Percentiles rank a stretch among this genome's conserved stretches.
These are phyloP conservation scores for Lithophane leautieri DNA, from an alignment of 2,888 invertebrate genomes.

Conservation along the genomic window DNA sequence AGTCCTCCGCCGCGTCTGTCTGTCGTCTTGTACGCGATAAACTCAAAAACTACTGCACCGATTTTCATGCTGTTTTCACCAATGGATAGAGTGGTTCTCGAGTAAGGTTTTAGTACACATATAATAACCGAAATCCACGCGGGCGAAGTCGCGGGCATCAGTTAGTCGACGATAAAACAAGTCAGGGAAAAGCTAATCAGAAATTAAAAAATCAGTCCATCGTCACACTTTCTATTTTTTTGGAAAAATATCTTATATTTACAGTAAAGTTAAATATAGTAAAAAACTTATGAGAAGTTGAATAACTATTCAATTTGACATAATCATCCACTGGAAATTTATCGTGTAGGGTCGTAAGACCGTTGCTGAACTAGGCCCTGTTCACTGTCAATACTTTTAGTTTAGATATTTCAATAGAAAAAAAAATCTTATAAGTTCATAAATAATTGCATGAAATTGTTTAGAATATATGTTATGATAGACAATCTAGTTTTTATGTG, in stretches of 20 bases:
- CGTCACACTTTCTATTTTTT: conserved; percentile 70
- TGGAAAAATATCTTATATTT: conserved; percentile 76
- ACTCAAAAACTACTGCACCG: too few relatives aligned
- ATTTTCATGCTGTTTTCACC: too few relatives aligned
- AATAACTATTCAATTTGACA: conserved; percentile 60
- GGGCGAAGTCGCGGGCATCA: too few relatives aligned
- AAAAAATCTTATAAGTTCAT: neutral
- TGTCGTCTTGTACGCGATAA: too few relatives aligned
- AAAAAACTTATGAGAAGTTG: conserved; percentile 64
- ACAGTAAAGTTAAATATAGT: conserved; percentile 71
- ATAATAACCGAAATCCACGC: too few relatives aligned
- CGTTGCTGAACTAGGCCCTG: conserved; percentile 29
- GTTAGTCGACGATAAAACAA: too few relatives aligned
- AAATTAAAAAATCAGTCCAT: conserved; percentile 54
- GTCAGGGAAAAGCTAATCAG: neutral
- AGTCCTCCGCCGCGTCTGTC: too few relatives aligned
- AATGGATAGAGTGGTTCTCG: too few relatives aligned
- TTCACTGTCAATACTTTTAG: conserved; percentile 12
- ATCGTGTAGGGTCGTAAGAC: conserved; percentile 28
- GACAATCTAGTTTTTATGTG: conserved; percentile 6
- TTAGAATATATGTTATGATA: conserved; percentile 6
- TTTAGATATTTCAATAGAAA: conserved; percentile 22
- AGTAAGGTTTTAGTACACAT: too few relatives aligned
- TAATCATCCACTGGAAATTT: conserved; percentile 49
- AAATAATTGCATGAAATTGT: neutral